Evolutionary conservation across 2,113 vertebrate species (phyloP).

Genomic region (Eulemur macaco): DNA sequence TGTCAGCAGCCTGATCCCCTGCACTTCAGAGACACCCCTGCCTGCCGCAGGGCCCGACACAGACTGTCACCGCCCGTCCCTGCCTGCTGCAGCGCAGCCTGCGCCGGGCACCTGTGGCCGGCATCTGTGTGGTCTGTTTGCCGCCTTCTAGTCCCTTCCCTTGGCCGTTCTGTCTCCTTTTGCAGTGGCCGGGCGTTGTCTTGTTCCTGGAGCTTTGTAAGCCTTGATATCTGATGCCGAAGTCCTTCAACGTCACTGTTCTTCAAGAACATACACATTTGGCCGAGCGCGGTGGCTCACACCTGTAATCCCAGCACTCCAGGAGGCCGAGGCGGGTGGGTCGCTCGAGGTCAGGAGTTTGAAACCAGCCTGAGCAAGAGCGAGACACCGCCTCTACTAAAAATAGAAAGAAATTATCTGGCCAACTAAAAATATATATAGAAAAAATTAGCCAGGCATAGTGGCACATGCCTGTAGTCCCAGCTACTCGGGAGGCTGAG

Average conservation of each 20-base stretch:
- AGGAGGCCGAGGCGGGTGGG: too few relatives aligned
- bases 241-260: not conserved
- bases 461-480: too few relatives aligned
- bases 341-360: too few relatives aligned
- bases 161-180: fast-evolving
- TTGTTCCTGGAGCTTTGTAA: not conserved
- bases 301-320: too few relatives aligned
- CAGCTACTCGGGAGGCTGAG: too few relatives aligned
- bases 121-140: fast-evolving
- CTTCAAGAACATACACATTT: not conserved
- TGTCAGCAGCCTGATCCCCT: not conserved
- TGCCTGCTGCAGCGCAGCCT: fast-evolving
- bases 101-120: fast-evolving
- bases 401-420: too few relatives aligned
- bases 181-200: fast-evolving
- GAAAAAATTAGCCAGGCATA: too few relatives aligned
- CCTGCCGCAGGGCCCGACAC: not conserved
- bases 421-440: too few relatives aligned
- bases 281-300: too few relatives aligned
- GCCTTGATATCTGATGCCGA: too few relatives aligned
- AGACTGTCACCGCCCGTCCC: fast-evolving
- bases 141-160: fast-evolving
- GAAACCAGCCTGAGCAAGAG: too few relatives aligned
- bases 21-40: not conserved
- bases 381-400: too few relatives aligned